A percentile compares a stretch with the other conserved stretches of the same genome.
Evolutionary conservation across 1,140 invertebrate genomes (phyloP).

Genomic region (Oryzaephilus surinamensis): DNA sequence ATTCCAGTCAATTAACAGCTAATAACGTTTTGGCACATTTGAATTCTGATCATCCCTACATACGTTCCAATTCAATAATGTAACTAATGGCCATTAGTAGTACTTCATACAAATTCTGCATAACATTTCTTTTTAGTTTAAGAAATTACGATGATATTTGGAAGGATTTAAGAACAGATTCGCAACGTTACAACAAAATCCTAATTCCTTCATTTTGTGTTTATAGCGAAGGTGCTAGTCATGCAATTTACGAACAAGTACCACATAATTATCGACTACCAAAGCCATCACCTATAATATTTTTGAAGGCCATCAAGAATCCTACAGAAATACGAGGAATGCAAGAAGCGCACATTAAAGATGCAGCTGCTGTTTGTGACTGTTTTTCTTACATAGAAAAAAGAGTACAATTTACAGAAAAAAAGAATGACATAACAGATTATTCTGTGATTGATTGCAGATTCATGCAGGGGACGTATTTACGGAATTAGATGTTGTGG

Average conservation of each 20-base stretch:
- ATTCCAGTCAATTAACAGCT: slow-evolving; percentile 39
- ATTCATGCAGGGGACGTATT: slow-evolving; percentile 34
- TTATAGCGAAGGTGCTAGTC: slow-evolving; percentile 63
- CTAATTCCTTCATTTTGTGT: slow-evolving; percentile 60
- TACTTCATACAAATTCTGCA: too few species aligned
- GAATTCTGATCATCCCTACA: not conserved
- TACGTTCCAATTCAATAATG: too few species aligned
- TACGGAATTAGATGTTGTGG: slow-evolving; percentile 59
- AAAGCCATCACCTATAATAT: slow-evolving; percentile 62
- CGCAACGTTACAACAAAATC: slow-evolving; percentile 54
- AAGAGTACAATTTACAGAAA: slow-evolving; percentile 35
- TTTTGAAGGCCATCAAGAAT: slow-evolving; percentile 80
- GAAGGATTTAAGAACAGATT: slow-evolving; percentile 54
- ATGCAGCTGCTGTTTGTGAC: slow-evolving; percentile 85
- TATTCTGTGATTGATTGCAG: slow-evolving; percentile 10
- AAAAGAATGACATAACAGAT: not conserved
- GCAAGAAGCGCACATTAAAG: slow-evolving; percentile 70
- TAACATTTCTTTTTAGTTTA: slow-evolving; percentile 45
- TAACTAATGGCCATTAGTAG: too few species aligned
- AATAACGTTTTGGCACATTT: slow-evolving; percentile 13
- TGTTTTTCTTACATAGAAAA: slow-evolving; percentile 80
- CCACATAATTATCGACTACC: slow-evolving; percentile 45
- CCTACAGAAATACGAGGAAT: slow-evolving; percentile 76
- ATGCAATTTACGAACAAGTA: slow-evolving; percentile 59
- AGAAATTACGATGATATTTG: slow-evolving; percentile 60